A percentile compares a stretch with the other conserved stretches of the same genome.
Conservation (phyloP, 92 coral and sea anemone genomes). For the Epizoanthus scotinus region DNA sequence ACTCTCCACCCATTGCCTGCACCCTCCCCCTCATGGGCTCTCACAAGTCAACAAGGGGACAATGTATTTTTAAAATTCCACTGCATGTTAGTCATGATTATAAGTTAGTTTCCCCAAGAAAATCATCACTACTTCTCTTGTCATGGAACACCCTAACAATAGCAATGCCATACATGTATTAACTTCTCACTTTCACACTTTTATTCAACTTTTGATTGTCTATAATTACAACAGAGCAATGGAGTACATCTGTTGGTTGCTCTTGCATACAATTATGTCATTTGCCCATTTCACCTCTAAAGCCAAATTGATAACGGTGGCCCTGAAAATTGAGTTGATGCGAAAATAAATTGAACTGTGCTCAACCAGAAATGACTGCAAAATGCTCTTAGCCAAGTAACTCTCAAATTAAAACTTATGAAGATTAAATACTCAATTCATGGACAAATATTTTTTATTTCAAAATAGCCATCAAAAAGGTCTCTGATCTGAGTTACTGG, state of each 20-base stretch:
- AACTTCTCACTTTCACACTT: conserved; percentile 53
- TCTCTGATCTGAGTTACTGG: conserved; percentile 3
- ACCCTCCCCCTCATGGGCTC: too few relatives aligned
- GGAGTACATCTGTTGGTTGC: conserved; percentile 23
- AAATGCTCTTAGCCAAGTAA: conserved; percentile 2
- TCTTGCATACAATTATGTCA: conserved; percentile 27
- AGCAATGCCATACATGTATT: neutral
- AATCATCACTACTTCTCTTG: too few relatives aligned
- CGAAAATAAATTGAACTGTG: conserved; percentile 33
- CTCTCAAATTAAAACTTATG: conserved; percentile 18
- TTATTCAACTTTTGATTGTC: conserved; percentile 63
- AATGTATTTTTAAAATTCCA: too few relatives aligned
- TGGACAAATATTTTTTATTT: conserved; percentile 30
- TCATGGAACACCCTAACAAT: too few relatives aligned
- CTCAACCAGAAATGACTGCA: conserved; percentile 32
- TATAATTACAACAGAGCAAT: conserved; percentile 66
- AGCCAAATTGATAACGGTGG: conserved; percentile 23
- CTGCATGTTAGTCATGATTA: too few relatives aligned
- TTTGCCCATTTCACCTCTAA: conserved; percentile 46
- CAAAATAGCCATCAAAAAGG: conserved; percentile 42
- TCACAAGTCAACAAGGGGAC: too few relatives aligned
- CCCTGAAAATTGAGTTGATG: conserved; percentile 36
- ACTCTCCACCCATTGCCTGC: too few relatives aligned
- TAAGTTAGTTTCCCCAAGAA: too few relatives aligned
- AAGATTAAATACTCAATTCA: conserved; percentile 40